Conservation (phyloP, 2,888 invertebrate genomes). For the Clitarchus hookeri region DNA sequence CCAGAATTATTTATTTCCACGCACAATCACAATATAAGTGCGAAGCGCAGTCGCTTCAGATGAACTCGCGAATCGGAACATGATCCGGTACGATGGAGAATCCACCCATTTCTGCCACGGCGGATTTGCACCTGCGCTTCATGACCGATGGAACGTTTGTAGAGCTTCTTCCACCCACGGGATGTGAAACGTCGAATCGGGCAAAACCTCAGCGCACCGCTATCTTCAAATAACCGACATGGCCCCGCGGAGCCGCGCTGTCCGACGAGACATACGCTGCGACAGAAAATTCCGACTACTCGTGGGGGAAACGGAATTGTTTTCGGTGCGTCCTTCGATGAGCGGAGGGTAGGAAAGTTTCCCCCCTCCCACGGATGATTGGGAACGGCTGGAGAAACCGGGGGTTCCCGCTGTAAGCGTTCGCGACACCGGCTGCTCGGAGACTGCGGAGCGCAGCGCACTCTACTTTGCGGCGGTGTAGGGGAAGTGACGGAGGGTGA, state of each 20-base stretch:
- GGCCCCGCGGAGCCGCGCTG: neutral
- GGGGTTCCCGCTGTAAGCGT: neutral
- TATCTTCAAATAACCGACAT: neutral
- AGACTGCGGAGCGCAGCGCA: neutral
- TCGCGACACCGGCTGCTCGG: neutral
- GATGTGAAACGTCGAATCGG: neutral
- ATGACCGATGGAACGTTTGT: neutral
- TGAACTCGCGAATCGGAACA: neutral
- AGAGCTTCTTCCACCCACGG: neutral
- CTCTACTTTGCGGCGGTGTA: neutral
- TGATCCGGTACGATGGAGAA: neutral
- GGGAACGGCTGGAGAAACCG: too few species aligned
- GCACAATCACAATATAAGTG: too few species aligned
- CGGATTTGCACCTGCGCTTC: conserved; percentile 7
- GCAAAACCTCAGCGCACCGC: neutral
- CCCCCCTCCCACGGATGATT: too few species aligned
- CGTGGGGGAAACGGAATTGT: neutral
- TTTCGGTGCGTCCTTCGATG: neutral
- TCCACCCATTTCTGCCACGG: neutral
- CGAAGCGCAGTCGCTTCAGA: neutral
- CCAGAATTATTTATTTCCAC: too few species aligned
- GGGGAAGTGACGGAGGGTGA: neutral
- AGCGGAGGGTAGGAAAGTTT: too few species aligned
- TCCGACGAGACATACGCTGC: neutral
- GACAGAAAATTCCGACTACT: neutral